A percentile compares a stretch with the other conserved stretches of the same genome.
Evolutionary conservation across 2,113 vertebrate genomes (phyloP).

Genomic region (Camarhynchus parvulus): DNA sequence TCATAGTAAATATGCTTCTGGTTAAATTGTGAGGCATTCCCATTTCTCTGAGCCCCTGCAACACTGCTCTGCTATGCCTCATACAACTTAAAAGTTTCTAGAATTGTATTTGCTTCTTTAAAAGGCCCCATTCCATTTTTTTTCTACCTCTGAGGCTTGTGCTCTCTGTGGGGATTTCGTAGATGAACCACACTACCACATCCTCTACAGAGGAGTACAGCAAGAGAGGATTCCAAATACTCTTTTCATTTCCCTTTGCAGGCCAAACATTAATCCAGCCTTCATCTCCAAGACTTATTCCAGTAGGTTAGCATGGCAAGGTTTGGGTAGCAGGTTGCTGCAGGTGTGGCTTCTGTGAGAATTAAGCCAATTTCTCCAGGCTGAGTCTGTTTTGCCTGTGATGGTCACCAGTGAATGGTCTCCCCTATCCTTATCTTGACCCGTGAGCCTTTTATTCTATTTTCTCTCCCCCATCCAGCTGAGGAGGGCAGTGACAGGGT

Average conservation of each 20-base stretch:
- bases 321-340: not conserved
- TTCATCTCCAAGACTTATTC: not conserved
- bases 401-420: not conserved
- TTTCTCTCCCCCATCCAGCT: not conserved
- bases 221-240: not conserved
- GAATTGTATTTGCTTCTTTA: not conserved
- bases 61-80: not conserved
- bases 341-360: not conserved
- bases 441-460: not conserved
- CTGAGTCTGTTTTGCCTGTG: rapidly evolving
- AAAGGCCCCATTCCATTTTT: not conserved
- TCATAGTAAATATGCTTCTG: not conserved
- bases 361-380: not conserved
- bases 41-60: not conserved
- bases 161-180: not conserved
- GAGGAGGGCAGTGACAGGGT: not conserved
- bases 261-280: not conserved
- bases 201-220: not conserved
- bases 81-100: not conserved
- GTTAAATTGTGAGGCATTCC: not conserved
- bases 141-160: not conserved
- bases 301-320: not conserved
- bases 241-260: not conserved
- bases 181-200: not conserved
- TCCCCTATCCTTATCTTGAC: not conserved